Evolutionary conservation across 2,113 vertebrate species (phyloP).

Genomic region (Megaptera novaeangliae): DNA sequence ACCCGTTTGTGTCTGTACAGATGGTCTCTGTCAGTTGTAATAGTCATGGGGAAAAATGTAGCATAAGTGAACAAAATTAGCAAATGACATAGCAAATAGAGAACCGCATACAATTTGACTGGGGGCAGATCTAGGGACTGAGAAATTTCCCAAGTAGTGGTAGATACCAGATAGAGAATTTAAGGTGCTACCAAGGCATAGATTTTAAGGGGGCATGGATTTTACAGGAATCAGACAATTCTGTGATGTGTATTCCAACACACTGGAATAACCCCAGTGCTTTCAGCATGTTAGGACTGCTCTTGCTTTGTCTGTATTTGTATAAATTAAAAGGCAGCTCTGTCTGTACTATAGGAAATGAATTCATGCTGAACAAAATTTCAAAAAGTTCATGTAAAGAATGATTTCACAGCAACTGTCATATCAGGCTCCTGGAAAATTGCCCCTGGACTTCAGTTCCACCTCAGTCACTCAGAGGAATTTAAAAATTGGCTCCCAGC

Average conservation of each 20-base stretch:
- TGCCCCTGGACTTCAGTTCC: slow-evolving; percentile 66
- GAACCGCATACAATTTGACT: background rate
- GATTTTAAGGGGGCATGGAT: background rate
- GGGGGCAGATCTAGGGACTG: background rate
- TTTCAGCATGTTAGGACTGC: background rate
- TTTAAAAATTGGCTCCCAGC: slow-evolving; percentile 62
- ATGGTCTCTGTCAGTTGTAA: slow-evolving; percentile 60
- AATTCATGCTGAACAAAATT: slow-evolving; percentile 60
- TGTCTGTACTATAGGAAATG: slow-evolving; percentile 21
- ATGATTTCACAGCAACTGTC: slow-evolving; percentile 62
- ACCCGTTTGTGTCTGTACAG: slow-evolving; percentile 37
- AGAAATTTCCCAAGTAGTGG: background rate
- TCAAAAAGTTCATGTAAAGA: slow-evolving; percentile 56
- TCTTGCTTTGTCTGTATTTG: slow-evolving; percentile 39
- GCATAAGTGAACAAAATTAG: slow-evolving; percentile 38
- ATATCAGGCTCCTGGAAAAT: slow-evolving; percentile 61
- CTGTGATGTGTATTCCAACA: background rate
- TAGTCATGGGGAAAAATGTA: background rate
- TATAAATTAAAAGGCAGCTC: slow-evolving; percentile 50
- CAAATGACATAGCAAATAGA: slow-evolving; percentile 49
- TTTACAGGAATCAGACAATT: background rate
- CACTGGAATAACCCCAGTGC: background rate
- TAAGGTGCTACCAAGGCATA: background rate
- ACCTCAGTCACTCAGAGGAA: slow-evolving; percentile 68
- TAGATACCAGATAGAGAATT: background rate